Evolutionary conservation across 2,797 vertebrate genomes (phyloP), one percentile per base, ranked within the genome.

Genomic region (Anguilla megastoma): DNA sequence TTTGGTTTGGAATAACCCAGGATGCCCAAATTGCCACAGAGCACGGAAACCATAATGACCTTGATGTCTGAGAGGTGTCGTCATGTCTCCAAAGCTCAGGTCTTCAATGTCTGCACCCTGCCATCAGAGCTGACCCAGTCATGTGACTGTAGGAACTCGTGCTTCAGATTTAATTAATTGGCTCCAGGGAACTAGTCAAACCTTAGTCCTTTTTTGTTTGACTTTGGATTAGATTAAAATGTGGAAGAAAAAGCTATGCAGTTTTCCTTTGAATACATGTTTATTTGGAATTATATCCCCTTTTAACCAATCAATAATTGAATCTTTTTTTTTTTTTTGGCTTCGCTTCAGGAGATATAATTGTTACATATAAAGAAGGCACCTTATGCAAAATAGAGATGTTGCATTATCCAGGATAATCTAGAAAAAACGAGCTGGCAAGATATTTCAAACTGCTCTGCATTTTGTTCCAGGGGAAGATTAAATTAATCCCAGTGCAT

Each of bases 281-380:
- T 87, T 82, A 52, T 33, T n/a, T 56, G 71, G 89, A 90, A 90
- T 84, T 88, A 89, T 58, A 52, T 27, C 74, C 18, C 18, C 36
- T 84, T 87, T 86, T 88, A 90, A 89, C 85, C 84, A 89, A 90
- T 93, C 91, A 91, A 80, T 90, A 92, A 91, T 91, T 91, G 88
- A 93, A 90, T 92, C 87, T 87, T 91, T 88, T 58, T 84, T 85
- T 87, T 52, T 12, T 52, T 66, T 74, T 83, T 63, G 14, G 41
- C 86, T 85, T 58, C 54, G 87, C 90, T 85, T 85, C 85, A 80
- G 71, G 88, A 90, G 85, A 90, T 89, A 80, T 90, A 87, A 90
- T 87, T 86, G 82, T 88, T 84, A 83, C 80, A 83, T 80, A 71
- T 76, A 69, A 80, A 41, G 83, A 86, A 86, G 30, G 30, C 27